Conservation (phyloP, 2,797 vertebrate species). For the Ctenochaetus hawaiiensis region DNA sequence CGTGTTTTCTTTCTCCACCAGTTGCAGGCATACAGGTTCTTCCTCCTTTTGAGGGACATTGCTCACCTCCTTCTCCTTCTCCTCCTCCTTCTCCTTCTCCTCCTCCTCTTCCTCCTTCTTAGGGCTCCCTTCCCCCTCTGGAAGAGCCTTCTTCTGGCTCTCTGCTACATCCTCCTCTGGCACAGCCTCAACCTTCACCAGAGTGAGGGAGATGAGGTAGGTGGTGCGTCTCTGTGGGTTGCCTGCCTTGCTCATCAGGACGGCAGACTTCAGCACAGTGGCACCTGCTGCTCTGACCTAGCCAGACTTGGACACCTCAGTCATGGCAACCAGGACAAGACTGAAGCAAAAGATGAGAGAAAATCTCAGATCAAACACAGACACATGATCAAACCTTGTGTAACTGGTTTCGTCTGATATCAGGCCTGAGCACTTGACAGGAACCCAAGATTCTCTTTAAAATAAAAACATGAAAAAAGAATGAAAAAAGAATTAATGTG, state of each 20-base stretch:
- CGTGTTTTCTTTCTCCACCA: slow-evolving; percentile 52
- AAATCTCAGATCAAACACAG: slow-evolving; percentile 45
- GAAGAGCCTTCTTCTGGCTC: slow-evolving; percentile 70
- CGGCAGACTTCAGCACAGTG: slow-evolving; percentile 76
- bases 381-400: slow-evolving; percentile 21
- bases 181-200: slow-evolving; percentile 95
- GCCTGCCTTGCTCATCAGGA: slow-evolving; percentile 91
- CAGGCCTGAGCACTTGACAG: slow-evolving; percentile 35
- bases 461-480: slow-evolving; percentile 18
- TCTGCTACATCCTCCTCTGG: slow-evolving; percentile 78
- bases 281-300: slow-evolving; percentile 74
- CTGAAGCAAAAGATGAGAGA: slow-evolving; percentile 53
- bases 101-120: slow-evolving; percentile 67
- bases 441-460: slow-evolving; percentile 20
- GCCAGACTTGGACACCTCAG: slow-evolving; percentile 71
- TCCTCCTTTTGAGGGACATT: slow-evolving; percentile 60
- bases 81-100: slow-evolving; percentile 45
- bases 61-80: slow-evolving; percentile 37
- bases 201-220: slow-evolving; percentile 97
- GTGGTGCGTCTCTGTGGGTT: slow-evolving; percentile 94
- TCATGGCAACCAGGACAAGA: slow-evolving; percentile 63
- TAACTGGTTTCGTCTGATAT: slow-evolving; percentile 20
- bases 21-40: slow-evolving; percentile 39
- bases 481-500: background rate
- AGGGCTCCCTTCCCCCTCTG: slow-evolving; percentile 77